A percentile compares a stretch with the other conserved stretches of the same genome.
These are phyloP conservation scores for Tor tambroides DNA, from an alignment of 2,113 vertebrate genomes.

Conservation along the genomic window DNA sequence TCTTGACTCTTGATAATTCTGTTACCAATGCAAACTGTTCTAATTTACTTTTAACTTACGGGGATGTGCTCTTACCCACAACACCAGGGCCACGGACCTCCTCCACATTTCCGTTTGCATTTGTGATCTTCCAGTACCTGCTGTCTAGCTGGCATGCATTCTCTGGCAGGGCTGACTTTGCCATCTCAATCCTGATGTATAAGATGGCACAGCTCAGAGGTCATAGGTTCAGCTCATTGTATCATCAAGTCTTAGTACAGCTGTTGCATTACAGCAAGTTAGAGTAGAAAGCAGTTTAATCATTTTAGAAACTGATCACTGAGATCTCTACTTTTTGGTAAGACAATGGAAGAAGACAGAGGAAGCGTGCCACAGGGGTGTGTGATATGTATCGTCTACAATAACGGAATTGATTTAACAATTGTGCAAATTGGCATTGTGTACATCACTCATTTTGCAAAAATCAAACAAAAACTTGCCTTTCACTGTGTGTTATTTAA, in stretches of 20 bases:
- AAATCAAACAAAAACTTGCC: too few relatives aligned
- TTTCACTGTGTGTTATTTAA: background rate
- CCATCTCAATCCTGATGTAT: constrained; percentile 91
- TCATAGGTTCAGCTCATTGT: background rate
- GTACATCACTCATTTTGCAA: too few relatives aligned
- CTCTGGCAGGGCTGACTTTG: constrained; percentile 86
- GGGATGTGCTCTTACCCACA: constrained; percentile 80
- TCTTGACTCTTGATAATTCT: background rate
- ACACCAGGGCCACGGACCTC: constrained; percentile 96
- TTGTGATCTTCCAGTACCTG: constrained; percentile 96
- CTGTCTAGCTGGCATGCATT: constrained; percentile 93
- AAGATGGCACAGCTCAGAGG: background rate
- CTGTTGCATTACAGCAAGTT: constrained; percentile 8
- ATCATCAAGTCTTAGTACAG: constrained; percentile 7
- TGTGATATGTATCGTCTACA: background rate
- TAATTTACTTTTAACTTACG: background rate
- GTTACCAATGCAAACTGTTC: background rate
- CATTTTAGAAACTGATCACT: background rate
- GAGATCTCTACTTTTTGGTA: background rate
- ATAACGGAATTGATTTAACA: background rate
- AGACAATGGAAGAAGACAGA: background rate
- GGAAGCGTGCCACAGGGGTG: background rate
- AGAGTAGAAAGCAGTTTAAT: background rate
- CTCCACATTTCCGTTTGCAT: constrained; percentile 92
- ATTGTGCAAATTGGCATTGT: too few relatives aligned